These are phyloP conservation scores for Dendrocopos noguchii DNA, from an alignment of 2,113 vertebrate species.

Conservation along the genomic window DNA sequence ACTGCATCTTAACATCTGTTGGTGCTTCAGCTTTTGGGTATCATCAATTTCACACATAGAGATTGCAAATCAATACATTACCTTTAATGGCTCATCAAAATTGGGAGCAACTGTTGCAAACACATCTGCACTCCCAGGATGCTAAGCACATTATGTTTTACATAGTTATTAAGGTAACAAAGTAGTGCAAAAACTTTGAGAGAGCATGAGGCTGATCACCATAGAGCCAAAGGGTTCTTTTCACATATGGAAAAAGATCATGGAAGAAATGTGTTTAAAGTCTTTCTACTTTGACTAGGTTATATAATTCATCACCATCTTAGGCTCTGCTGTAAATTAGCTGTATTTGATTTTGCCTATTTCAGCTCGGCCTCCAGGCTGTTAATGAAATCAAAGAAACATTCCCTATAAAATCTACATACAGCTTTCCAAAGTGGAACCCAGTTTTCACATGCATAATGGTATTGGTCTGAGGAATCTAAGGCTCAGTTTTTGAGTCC, in stretches of 20 bases:
- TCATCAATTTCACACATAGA: conserved; percentile 25
- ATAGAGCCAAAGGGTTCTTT: neutral
- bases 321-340: neutral
- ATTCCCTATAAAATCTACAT: neutral
- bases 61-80: conserved; percentile 26
- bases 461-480: neutral
- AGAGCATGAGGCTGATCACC: neutral
- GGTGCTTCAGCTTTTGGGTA: neutral
- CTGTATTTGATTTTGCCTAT: neutral
- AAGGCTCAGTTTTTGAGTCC: neutral
- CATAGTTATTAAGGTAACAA: neutral
- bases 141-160: neutral
- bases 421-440: neutral
- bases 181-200: neutral
- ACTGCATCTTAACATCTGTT: conserved; percentile 24
- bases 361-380: neutral
- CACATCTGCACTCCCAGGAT: neutral
- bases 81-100: conserved; percentile 20
- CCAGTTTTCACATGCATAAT: neutral
- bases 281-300: neutral
- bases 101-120: neutral
- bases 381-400: neutral
- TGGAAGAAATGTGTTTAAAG: neutral
- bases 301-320: neutral
- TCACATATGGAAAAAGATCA: neutral